Percentiles rank a stretch among this genome's conserved stretches.
phyloP scores from a whole-genome alignment of 2,888 invertebrate genomes.

The Rhaphigaster nebulosa region DNA sequence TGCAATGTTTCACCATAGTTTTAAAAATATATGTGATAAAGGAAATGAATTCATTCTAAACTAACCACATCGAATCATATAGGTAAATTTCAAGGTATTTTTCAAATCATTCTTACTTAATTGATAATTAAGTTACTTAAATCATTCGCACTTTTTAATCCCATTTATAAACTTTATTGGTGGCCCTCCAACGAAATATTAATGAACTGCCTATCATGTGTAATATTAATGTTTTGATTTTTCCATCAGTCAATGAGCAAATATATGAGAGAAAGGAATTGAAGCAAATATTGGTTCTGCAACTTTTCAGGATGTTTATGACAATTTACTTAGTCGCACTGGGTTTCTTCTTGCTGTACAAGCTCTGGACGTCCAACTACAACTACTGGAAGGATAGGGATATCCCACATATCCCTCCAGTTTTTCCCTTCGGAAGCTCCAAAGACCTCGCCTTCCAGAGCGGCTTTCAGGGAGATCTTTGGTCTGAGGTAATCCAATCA shows the following conservation, averaged over 20 bases:
- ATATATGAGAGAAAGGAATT: neutral
- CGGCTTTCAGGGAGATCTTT: slow-evolving; percentile 52
- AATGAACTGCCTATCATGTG: no score
- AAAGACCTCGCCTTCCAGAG: neutral
- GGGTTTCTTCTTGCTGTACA: slow-evolving; percentile 55
- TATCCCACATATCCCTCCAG: slow-evolving; percentile 72
- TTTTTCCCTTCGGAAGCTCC: slow-evolving; percentile 75
- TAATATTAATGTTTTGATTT: no score
- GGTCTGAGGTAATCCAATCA: neutral
- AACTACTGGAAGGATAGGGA: slow-evolving; percentile 75
- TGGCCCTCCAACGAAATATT: no score
- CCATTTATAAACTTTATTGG: no score
- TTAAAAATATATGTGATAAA: neutral
- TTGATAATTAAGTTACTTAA: no score
- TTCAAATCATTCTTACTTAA: neutral
- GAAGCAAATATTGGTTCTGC: neutral
- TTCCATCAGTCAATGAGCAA: neutral
- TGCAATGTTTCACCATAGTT: neutral
- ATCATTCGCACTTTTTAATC: no score
- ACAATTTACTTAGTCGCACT: neutral
- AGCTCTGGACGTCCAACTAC: slow-evolving; percentile 66
- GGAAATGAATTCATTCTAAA: neutral
- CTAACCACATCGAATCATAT: neutral
- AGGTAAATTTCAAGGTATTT: neutral
- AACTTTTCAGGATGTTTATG: neutral